A percentile compares a stretch with the other conserved stretches of the same genome.
Conservation (phyloP, 2,113 vertebrate genomes). For the Embiotoca jacksoni region DNA sequence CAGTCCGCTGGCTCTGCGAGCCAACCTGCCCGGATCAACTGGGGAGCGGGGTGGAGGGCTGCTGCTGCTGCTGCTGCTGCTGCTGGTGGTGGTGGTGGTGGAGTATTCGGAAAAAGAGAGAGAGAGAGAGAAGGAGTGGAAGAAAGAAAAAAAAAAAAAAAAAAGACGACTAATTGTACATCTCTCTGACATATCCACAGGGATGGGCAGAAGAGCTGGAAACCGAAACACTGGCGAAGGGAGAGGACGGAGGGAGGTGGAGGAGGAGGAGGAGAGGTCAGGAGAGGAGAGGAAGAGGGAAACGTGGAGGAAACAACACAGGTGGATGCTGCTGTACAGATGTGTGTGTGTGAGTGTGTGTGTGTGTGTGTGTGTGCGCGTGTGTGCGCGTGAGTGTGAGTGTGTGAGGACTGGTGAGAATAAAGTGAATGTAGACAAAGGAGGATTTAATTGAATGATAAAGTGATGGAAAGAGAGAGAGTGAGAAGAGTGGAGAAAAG, state of each 20-base stretch:
- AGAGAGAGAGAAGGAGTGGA: constrained; percentile 18
- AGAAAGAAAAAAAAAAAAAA: constrained; percentile 26
- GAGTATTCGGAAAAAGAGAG: background rate
- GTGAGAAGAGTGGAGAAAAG: constrained; percentile 33
- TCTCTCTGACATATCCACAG: constrained; percentile 56
- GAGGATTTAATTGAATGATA: constrained; percentile 80
- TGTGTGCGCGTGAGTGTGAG: constrained; percentile 2
- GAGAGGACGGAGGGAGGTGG: constrained; percentile 35
- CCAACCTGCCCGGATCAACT: constrained; percentile 75
- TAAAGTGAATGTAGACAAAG: constrained; percentile 64
- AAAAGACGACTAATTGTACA: constrained; percentile 52
- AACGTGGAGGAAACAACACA: constrained; percentile 28
- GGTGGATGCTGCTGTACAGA: constrained; percentile 32
- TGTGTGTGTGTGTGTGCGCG: constrained; percentile 7
- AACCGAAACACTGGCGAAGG: constrained; percentile 47
- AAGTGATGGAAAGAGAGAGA: constrained; percentile 57
- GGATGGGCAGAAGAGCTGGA: constrained; percentile 48
- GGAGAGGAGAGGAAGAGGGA: constrained; percentile 28
- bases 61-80: constrained; percentile 1
- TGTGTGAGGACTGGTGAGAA: background rate
- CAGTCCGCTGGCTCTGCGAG: constrained; percentile 77
- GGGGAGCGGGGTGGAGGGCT: constrained; percentile 36
- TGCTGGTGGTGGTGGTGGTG: constrained; percentile 11
- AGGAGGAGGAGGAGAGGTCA: background rate
- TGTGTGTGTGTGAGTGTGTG: constrained; percentile 4